Percentiles rank a stretch among this genome's conserved stretches.
These are phyloP conservation scores for Drosophila pseudoobscura DNA, from an alignment of 1,140 invertebrate genomes.

Conservation along the genomic window DNA sequence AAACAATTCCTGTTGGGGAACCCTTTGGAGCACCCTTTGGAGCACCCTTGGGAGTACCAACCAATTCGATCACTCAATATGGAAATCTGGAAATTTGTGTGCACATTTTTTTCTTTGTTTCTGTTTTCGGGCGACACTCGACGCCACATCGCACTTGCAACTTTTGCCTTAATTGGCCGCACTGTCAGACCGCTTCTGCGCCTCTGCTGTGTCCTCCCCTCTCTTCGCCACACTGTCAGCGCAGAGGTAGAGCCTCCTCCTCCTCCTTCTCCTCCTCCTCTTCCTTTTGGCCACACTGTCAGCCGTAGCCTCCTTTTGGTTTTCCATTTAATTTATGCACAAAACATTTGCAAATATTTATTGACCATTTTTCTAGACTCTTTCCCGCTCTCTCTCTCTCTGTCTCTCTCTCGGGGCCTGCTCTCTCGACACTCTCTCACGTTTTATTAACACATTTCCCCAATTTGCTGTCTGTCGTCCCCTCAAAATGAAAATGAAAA, in stretches of 20 bases:
- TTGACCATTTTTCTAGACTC: conserved; percentile 35
- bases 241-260: too few species aligned
- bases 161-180: conserved; percentile 61
- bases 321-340: conserved; percentile 65
- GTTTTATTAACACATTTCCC: conserved; percentile 70
- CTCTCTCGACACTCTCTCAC: conserved; percentile 20
- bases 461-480: conserved; percentile 35
- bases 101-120: conserved; percentile 23
- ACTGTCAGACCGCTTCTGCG: conserved; percentile 8
- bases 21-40: too few species aligned
- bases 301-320: conserved; percentile 9
- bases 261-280: too few species aligned
- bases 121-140: conserved; percentile 56
- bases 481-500: conserved; percentile 59
- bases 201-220: too few species aligned
- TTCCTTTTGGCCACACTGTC: too few species aligned
- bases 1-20: too few species aligned
- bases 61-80: too few species aligned
- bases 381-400: background rate
- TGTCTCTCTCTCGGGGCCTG: background rate
- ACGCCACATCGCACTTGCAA: conserved; percentile 66
- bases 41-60: too few species aligned
- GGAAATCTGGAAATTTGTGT: too few species aligned
- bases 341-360: conserved; percentile 53
- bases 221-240: too few species aligned